A percentile compares a stretch with the other conserved stretches of the same genome.
phyloP scores from a whole-genome alignment of 1,140 invertebrate genomes.

The Cyrtorhinus lividipennis region DNA sequence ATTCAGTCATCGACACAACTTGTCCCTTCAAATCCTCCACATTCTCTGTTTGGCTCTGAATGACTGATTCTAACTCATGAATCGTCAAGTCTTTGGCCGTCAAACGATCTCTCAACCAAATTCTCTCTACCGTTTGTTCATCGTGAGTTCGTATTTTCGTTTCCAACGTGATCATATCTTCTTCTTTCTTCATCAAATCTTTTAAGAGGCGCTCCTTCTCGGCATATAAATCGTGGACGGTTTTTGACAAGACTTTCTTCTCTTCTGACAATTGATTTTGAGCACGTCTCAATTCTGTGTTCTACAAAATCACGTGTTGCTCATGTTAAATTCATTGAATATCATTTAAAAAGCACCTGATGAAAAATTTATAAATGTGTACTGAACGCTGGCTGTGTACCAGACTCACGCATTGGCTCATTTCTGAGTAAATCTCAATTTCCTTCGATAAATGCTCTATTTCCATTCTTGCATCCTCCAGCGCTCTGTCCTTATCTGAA shows the following conservation, averaged over 20 bases:
- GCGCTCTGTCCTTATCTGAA: neutral
- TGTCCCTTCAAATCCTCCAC: neutral
- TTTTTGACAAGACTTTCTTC: neutral
- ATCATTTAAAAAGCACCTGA: neutral
- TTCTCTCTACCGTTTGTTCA: neutral
- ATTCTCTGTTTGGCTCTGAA: neutral
- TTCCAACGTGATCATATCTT: neutral
- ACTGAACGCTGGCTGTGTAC: too few species aligned
- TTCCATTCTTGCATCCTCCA: neutral
- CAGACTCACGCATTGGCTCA: neutral
- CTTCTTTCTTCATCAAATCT: neutral
- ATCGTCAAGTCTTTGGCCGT: neutral
- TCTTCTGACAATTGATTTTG: neutral
- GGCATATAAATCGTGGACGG: neutral
- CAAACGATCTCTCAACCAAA: neutral
- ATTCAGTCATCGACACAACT: neutral
- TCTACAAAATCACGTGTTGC: neutral
- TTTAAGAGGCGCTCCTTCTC: neutral
- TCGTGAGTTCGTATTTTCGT: neutral
- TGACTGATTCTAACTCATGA: neutral
- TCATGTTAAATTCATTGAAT: neutral
- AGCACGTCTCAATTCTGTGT: neutral
- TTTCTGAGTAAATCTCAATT: neutral
- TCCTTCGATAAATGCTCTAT: neutral
- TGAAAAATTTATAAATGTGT: too few species aligned